Base-by-base conservation (phyloP, 2,113 vertebrate genomes). In the Macroglossus sobrinus region DNA sequence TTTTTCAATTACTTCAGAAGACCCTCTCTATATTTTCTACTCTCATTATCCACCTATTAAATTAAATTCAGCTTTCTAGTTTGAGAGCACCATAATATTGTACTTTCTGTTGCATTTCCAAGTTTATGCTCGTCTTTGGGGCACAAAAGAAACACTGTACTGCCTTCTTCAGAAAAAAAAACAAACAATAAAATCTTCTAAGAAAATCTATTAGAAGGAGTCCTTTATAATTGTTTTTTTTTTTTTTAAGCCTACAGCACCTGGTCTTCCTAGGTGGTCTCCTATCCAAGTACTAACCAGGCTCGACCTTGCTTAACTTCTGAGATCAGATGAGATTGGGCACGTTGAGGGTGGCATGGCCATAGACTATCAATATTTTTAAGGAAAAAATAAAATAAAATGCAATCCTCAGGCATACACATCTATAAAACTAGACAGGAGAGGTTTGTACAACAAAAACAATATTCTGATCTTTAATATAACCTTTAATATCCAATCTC, bases 351-450 rank as follows among this genome's bases (percentile, higher is more conserved):
- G 50, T 50, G 50, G 50, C 50, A 16, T 50, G 50, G 50, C 50
- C 4, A 4, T 50, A 16, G 50, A 50, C 57, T 86, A 53, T 64
- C 64, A 88, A 30, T 43, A 74, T 57, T 90, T 92, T 95, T 80
- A 89, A 76, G 82, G 80, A 81, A 82, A 91, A 38, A 61, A 89
- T n/a, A n/a, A 90, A 71, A 33, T 13, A 90, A 92, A 75, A 93
- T n/a, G 7, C 43, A 81, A 96, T 78, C 43, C 33, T 43, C 18
- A 72, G 35, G 53, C 55, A 96, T 4, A 79, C 16, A 66, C 4
- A 81, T 63, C 50, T 64, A 68, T 63, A 91, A 90, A n/a, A 63
- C 76, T 50, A 71, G 71, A 76, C 9, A 45, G 21, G 81, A 80
- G 40, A 82, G 1, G 1, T 13, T 7, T 68, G 12, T 22, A 43